Evolutionary conservation across 2,113 vertebrate species (phyloP).

Genomic region (Cinclus mexicanus): DNA sequence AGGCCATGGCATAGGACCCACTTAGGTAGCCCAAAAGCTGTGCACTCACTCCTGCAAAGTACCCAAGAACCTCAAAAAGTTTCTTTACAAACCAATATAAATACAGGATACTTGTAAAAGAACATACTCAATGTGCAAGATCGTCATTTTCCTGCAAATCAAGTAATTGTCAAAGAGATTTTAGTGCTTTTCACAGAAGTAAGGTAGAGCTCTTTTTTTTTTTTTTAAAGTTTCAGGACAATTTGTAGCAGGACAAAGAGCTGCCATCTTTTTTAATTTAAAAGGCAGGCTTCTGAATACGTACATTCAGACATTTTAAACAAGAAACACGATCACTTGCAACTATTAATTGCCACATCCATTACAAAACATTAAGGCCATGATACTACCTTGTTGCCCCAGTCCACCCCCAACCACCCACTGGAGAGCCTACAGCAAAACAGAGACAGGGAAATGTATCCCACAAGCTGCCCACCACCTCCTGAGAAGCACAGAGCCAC

Average conservation of each 20-base stretch:
- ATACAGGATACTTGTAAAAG: not conserved
- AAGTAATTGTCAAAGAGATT: not conserved
- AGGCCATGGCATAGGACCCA: not conserved
- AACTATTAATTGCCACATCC: not conserved
- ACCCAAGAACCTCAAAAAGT: not conserved
- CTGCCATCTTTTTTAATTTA: not conserved
- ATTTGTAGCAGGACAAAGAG: not conserved
- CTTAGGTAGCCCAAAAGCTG: not conserved
- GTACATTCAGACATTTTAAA: not conserved
- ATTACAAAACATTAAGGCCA: not conserved
- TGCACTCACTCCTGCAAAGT: not conserved
- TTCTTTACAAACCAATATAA: not conserved
- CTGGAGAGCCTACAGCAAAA: not conserved
- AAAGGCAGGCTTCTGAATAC: not conserved
- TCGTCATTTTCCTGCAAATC: not conserved
- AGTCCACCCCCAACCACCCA: not conserved
- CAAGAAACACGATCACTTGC: not conserved
- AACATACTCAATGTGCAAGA: not conserved
- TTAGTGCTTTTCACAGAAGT: not conserved
- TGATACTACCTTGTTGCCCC: fast-evolving
- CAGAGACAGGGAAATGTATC: not conserved
- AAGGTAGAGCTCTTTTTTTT: not conserved
- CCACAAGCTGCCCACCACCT: fast-evolving
- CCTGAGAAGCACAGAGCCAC: not conserved
- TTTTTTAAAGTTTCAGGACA: not conserved